Conservation (phyloP, 2,113 vertebrate genomes). For the Speoplatyrhinus poulsoni region DNA sequence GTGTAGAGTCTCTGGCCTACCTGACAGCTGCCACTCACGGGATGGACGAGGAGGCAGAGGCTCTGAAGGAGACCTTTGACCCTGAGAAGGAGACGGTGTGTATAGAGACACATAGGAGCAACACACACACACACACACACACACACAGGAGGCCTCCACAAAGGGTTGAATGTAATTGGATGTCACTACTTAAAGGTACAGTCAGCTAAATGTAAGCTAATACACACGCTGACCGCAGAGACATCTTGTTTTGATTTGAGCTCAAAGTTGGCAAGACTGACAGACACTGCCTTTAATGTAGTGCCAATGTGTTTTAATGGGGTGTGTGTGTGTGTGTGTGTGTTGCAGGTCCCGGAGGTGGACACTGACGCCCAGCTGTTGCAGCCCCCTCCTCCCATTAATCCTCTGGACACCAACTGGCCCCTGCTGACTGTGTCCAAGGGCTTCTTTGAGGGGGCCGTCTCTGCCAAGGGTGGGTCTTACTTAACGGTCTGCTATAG, state of each 20-base stretch:
- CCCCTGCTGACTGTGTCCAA: conserved; percentile 93
- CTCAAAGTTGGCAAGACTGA: no score
- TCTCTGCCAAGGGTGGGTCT: conserved; percentile 87
- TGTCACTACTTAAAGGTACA: no score
- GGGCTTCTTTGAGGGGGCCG: conserved; percentile 95
- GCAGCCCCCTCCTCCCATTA: conserved; percentile 92
- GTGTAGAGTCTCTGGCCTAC: conserved; percentile 93
- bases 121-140: neutral
- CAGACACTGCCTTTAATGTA: no score
- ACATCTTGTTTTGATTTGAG: no score
- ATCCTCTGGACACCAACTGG: conserved; percentile 98
- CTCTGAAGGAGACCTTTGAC: conserved; percentile 91
- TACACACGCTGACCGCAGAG: no score
- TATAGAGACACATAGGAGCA: conserved; percentile 1
- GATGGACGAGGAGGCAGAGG: conserved; percentile 92
- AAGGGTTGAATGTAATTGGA: no score
- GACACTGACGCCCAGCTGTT: conserved; percentile 88
- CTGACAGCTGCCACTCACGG: conserved; percentile 96
- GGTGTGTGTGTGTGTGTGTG: neutral
- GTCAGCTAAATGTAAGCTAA: no score
- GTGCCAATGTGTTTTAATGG: neutral
- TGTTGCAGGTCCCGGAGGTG: conserved; percentile 87
- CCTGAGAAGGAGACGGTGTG: conserved; percentile 92
- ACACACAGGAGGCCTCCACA: no score
- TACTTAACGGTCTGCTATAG: no score